Evolutionary conservation across 2,113 vertebrate genomes (phyloP), one percentile per base, ranked within the genome.

Genomic region (Ivindomyrus marchei): DNA sequence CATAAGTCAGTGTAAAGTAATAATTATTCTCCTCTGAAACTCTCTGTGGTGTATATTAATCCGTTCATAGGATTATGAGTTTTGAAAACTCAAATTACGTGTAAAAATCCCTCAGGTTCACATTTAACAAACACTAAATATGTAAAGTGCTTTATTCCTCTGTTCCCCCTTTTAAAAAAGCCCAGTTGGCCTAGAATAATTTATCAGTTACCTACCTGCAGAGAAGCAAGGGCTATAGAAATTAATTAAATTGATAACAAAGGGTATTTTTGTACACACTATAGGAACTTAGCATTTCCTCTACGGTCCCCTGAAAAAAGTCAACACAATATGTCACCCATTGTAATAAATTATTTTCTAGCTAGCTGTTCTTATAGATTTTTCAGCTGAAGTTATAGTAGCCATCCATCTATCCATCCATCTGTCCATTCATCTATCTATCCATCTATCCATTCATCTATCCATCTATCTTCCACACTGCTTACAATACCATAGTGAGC

Each of bases 121-220:
- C 74, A 80, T 80, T 80, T 42, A 80, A 80, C 74, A 80, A 80
- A 80, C 74, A 80, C 36, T 80, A 80, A 80, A 80, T 80, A 80
- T 80, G 74, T 80, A 80, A 80, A 15, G 74, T 36, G 36, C 74
- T 80, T 80, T 80, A 27, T 80, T 80, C 74, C 74, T 80, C 74
- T 39, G 74, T 42, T 80, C 13, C 74, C 62, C 74, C 36, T 80
- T 4, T 42, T 42, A 42, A 42, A 80, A 39, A 80, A 80, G 74
- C 74, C 36, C 74, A 42, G 13, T 80, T 80, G 74, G 74, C 31
- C 74, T 42, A 42, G 74, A 80, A 42, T 80, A 42, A 80, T 80
- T 80, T 80, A 42, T 80, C 74, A 80, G 74, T 42, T 80, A 39
- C 74, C 74, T 80, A 42, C 74, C 74, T 80, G 74, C 74, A 80